Base-by-base conservation (phyloP, 2,888 invertebrate genomes). In the Scaptomyza polygonia region DNA sequence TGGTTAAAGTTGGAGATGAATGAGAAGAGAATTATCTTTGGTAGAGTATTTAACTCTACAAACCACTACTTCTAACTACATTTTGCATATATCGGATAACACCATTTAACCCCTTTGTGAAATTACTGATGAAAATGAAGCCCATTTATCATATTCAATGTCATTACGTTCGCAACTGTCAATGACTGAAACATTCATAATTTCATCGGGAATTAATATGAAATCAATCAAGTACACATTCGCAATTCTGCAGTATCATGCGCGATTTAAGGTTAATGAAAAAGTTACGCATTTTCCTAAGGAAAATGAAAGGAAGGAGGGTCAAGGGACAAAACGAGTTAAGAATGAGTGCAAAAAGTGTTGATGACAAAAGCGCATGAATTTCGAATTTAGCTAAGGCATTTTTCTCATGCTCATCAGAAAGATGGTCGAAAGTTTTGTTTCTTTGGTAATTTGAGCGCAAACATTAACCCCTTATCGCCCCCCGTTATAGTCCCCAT, bases 381-480 rank as follows among this genome's bases (percentile, higher is more conserved):
- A 73, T 77, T 72, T 71, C 25, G 25, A 25, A 25, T 25, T 14
- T 30, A 21, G 47, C 32, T 52, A 32, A 34, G 56, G 65, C 43
- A 76, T 73, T 77, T 74, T 69, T 72, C 86, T 79, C 88, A 87
- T 86, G 87, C 80, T 86, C 75, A 67, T 70, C 78, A 44, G 56
- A n/a, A 40, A 36, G 36, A 11, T 18, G 51, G 30, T 42, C 43
- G 63, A 81, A 69, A 62, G 67, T 85, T 69, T 67, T 52, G 5
- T n/a, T 5, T 6, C 6, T 14, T 52, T 57, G 76, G 82, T 85
- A 85, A 87, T 79, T 85, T 82, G 84, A 85, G 75, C 70, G 18
- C 52, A 56, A 54, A 72, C 67, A 79, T 84, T 84, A 84, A 84
- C 83, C 83, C 87, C 85, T 87, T 84, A 79, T 79, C 85, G 82